A percentile compares a stretch with the other conserved stretches of the same genome.
These are phyloP conservation scores for Pachyramphus minor DNA, from an alignment of 2,113 vertebrate genomes.

Conservation along the genomic window DNA sequence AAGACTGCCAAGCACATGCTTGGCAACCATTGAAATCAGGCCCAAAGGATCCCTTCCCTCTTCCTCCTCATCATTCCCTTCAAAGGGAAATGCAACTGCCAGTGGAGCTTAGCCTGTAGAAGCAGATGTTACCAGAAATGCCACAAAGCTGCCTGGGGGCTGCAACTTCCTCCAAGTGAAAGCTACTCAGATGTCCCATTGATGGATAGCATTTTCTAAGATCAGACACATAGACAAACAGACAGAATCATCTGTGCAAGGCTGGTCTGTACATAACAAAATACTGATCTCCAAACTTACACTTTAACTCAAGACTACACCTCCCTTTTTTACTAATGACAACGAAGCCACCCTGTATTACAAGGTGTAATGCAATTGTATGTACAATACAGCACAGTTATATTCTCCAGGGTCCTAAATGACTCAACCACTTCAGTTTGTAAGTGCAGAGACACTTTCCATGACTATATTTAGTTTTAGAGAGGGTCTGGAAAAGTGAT, in stretches of 20 bases:
- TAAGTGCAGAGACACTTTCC: not conserved
- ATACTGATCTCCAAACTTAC: not conserved
- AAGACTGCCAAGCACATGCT: not conserved
- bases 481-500: conserved; percentile 46
- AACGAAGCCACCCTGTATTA: not conserved
- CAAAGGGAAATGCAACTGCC: not conserved
- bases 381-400: not conserved
- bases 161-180: not conserved
- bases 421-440: not conserved
- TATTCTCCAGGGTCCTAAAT: conserved; percentile 1
- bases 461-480: conserved; percentile 54
- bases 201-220: not conserved
- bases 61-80: not conserved
- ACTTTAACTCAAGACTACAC: not conserved
- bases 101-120: not conserved
- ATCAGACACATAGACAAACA: not conserved
- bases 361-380: not conserved
- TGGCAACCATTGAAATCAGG: not conserved
- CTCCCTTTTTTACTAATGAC: not conserved
- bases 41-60: not conserved
- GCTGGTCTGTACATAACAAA: not conserved
- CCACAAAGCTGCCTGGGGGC: not conserved
- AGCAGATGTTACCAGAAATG: not conserved
- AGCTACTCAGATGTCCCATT: not conserved
- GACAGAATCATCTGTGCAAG: not conserved